Evolutionary conservation across 1,140 invertebrate species (phyloP), one percentile per base, ranked within the genome.

Genomic region (Aethina tumida): DNA sequence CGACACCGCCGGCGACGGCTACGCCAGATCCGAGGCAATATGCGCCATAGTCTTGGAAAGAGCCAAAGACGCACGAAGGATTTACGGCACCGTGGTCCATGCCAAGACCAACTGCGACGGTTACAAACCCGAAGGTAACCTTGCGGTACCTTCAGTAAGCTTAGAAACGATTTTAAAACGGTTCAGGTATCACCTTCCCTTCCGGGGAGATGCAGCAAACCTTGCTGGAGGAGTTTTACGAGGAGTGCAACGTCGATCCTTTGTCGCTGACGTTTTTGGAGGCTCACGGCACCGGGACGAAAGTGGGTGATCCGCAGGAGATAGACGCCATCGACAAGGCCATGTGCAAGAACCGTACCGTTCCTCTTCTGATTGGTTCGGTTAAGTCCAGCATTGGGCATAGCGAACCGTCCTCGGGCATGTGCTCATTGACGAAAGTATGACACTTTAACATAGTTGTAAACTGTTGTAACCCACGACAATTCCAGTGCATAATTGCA

Each of bases 311-410:
- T 64, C 81, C 83, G 41, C 87, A 95, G 61, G 93, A 97, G 66
- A 58, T 90, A 1, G 73, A 77, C 49, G 84, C 88, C 0, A 77
- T 97, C n/a, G 79, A 87, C 10, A 75, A 79, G 47, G 71, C 91
- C 2, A 81, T 95, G 52, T 86, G 83, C 42, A 73, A 68, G 3
- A 73, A 73, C 4, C 65, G 81, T 12, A 67, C 51, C 0, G 66
- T 63, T 1, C 85, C 91, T 0, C 65, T 97, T 0, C 60, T 73
- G 17, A 82, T 97, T 45, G 93, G 93, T 4, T 89, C 91, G 0
- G 71, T 93, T 1, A 97, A 97, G 58, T 91, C 90, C 0, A 96
- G 95, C 62, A 71, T 95, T 53, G 94, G 94, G 0, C 94, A 97
- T 59, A 74, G 84, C 1, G 94, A 97, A 63, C 81, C 89, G 5